These are phyloP conservation scores for Heterocephalus glaber DNA, from an alignment of 2,113 vertebrate species.

Conservation along the genomic window DNA sequence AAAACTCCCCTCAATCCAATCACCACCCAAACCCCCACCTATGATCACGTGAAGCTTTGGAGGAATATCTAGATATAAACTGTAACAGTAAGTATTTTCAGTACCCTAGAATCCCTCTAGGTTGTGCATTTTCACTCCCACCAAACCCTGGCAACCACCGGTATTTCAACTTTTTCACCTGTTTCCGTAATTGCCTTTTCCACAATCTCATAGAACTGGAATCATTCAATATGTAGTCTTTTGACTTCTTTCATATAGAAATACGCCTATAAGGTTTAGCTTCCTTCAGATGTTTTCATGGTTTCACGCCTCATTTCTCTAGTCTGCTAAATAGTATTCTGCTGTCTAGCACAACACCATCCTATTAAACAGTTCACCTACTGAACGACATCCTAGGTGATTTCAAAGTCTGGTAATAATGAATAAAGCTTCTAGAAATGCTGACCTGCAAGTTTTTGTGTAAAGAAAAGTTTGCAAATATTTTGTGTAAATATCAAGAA, in stretches of 20 bases:
- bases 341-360: not conserved
- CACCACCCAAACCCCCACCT: no score
- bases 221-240: not conserved
- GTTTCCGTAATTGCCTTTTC: not conserved
- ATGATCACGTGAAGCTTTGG: no score
- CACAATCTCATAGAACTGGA: not conserved
- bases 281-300: not conserved
- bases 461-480: no score
- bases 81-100: not conserved
- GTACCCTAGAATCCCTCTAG: not conserved
- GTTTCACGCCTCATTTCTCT: not conserved
- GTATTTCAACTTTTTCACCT: not conserved
- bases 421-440: not conserved
- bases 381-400: not conserved
- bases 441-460: no score
- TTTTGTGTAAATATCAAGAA: no score
- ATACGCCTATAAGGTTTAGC: not conserved
- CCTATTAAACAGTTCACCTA: not conserved
- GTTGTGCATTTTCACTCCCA: not conserved
- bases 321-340: not conserved
- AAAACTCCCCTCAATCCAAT: no score
- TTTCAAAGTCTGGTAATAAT: not conserved
- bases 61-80: no score
- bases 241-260: not conserved
- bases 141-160: not conserved